Percentiles rank a stretch among this genome's conserved stretches.
phyloP scores from a whole-genome alignment of 2,797 vertebrate genomes.

The Lutjanus argentimaculatus region DNA sequence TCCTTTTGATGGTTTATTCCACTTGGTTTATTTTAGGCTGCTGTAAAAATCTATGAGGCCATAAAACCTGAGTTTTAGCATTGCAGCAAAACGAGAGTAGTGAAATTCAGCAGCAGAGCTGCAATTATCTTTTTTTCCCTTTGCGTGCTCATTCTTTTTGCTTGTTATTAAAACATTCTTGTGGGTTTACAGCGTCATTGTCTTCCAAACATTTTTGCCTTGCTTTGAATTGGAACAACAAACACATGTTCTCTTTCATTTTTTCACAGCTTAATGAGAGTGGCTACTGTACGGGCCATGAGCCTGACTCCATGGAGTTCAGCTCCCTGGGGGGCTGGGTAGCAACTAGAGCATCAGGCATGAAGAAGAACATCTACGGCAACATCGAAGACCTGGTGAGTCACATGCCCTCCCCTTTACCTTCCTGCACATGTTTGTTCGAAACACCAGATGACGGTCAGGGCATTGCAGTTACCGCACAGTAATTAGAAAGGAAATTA shows the following conservation, averaged over 20 bases:
- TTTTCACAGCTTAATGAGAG: conserved; percentile 92
- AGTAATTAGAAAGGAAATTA: conserved; percentile 46
- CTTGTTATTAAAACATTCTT: conserved; percentile 74
- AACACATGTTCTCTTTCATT: conserved; percentile 18
- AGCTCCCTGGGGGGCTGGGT: conserved; percentile 99
- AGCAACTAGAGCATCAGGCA: conserved; percentile 97
- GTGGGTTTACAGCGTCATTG: conserved; percentile 59
- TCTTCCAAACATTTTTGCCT: conserved; percentile 55
- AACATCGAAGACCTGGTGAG: conserved; percentile 99
- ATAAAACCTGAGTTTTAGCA: conserved; percentile 63
- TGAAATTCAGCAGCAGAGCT: conserved; percentile 53
- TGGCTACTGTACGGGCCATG: conserved; percentile 98
- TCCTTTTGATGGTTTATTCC: conserved; percentile 32
- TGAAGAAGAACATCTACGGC: conserved; percentile 99
- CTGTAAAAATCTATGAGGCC: conserved; percentile 62
- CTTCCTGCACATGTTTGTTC: conserved; percentile 43
- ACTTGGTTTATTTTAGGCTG: conserved; percentile 61
- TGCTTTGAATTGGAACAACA: conserved; percentile 35
- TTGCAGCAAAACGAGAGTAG: conserved; percentile 50
- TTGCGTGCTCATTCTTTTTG: conserved; percentile 53
- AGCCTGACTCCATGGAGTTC: conserved; percentile 99
- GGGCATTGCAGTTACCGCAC: conserved; percentile 11
- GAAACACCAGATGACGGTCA: conserved; percentile 1
- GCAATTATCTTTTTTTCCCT: conserved; percentile 49
- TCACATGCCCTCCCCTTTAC: conserved; percentile 13